Base-by-base conservation (phyloP, 2,888 invertebrate genomes). In the Drosophila neutralis region DNA sequence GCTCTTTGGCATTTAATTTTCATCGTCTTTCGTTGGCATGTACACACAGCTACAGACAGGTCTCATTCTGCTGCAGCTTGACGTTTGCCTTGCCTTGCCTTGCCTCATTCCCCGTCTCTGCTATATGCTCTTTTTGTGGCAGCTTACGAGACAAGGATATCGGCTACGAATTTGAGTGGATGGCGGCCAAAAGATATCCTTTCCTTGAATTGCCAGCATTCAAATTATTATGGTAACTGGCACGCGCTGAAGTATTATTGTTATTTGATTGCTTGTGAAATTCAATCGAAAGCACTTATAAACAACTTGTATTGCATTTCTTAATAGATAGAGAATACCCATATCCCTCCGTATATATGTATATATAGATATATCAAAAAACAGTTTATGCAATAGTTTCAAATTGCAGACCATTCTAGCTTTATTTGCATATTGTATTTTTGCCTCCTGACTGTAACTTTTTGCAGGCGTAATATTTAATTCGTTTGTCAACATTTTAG, bases 141-240 rank as follows among this genome's bases (percentile, higher is more conserved):
- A 53, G 49, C 63, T 66, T 53, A 54, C 52, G 59, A 52, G 62
- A 61, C 57, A 49, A 51, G 45, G 13, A 64, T 54, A 27, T 36
- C 21, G 35, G 62, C 67, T 36, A 65, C 24, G 58, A 48, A 49
- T 66, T 51, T 65, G 62, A 61, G 60, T 67, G 74, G 51, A 58
- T 65, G 77, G n/a, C 35, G 48, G 57, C 58, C 69, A 48, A 58
- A 75, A 75, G 74, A 76, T 76, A 76, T 58, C 61, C 60, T 35
- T 21, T 45, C 45, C 61, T 49, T 56, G 21, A 1, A 53, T 29
- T 62, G 24, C 31, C 58, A 13, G 29, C 29, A 45, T 49, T 2
- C 51, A 52, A 64, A 24, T n/a, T 63, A 52, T 24, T 36, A 13
- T 52, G 13, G 45, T 48, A 61, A 29, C 24, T 15, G 15, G 42